phyloP scores from a whole-genome alignment of 2,797 vertebrate genomes.

The Etheostoma perlongum region DNA sequence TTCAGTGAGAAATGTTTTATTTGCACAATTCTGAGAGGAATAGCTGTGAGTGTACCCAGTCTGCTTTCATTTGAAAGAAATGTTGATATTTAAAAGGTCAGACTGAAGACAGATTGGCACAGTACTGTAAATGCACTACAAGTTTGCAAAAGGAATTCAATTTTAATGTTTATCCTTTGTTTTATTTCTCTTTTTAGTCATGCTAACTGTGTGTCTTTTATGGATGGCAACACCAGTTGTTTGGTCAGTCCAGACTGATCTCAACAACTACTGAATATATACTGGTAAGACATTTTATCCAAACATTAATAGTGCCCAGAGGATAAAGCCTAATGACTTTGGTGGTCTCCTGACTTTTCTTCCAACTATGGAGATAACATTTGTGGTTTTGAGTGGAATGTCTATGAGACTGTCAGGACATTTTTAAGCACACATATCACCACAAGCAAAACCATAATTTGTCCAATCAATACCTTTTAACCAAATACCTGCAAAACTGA shows the following conservation, averaged over 20 bases:
- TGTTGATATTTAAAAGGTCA: constrained; percentile 9
- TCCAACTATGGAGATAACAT: background rate
- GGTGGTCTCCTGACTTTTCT: background rate
- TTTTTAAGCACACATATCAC: background rate
- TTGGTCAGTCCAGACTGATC: background rate
- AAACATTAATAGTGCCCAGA: background rate
- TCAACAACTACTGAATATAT: background rate
- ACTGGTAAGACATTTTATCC: background rate
- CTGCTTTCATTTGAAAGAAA: constrained; percentile 29
- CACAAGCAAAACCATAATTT: background rate
- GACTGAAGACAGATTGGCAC: background rate
- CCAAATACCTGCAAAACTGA: background rate
- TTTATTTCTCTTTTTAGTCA: background rate
- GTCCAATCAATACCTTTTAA: background rate
- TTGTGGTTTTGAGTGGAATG: background rate
- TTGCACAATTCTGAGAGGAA: constrained; percentile 16
- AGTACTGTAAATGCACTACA: background rate
- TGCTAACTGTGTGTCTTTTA: background rate
- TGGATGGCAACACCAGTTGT: background rate
- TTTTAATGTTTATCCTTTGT: constrained; percentile 21
- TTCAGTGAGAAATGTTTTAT: constrained; percentile 53
- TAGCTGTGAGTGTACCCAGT: constrained; percentile 5
- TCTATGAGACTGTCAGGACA: background rate
- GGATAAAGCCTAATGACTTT: background rate
- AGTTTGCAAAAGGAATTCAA: constrained; percentile 15